Evolutionary conservation across 2,797 vertebrate species (phyloP), one percentile per base, ranked within the genome.

Genomic region (Graptemys geographica): DNA sequence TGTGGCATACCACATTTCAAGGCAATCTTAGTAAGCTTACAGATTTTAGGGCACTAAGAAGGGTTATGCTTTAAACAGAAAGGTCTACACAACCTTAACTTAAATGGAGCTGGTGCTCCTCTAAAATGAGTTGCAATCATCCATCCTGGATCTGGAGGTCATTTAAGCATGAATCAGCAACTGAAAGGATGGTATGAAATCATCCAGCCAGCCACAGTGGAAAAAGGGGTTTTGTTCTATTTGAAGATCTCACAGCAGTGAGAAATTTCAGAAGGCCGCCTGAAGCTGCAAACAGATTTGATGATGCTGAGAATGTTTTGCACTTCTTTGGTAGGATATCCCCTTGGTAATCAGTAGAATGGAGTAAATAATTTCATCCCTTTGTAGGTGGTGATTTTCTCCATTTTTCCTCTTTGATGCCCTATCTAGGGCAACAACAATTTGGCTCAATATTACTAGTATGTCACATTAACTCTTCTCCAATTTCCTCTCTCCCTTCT

Each of bases 91-190:
- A 72, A 41, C 19, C 9, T 72, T 72, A 23, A 41, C 69, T 41
- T 72, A 41, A 72, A 3, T 72, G n/a, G n/a, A 72, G 37, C n/a
- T 23, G 69, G 21, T 72, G 37, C n/a, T 72, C 21, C 21, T 72
- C n/a, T 79, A 37, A 4, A 86, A 47, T 56, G 51, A 93, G 79
- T 82, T 4, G 10, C 13, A 23, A 91, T 93, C 11, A 37, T 59
- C 37, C 37, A 55, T 41, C 0, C 1, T 83, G 31, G 53, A 25
- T 0, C 1, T 82, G 31, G 51, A 25, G 12, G n/a, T 80, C 72
- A 82, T 78, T 91, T 91, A 93, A 84, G 11, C 31, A 72, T 91
- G 80, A 92, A 85, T 94, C 23, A 90, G 86, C n/a, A 84, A 3
- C 7, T 47, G 37, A 89, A 89, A 89, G 49, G 6, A 88, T 56